phyloP scores from a whole-genome alignment of 2,888 invertebrate genomes.

The Drosophila cognata region DNA sequence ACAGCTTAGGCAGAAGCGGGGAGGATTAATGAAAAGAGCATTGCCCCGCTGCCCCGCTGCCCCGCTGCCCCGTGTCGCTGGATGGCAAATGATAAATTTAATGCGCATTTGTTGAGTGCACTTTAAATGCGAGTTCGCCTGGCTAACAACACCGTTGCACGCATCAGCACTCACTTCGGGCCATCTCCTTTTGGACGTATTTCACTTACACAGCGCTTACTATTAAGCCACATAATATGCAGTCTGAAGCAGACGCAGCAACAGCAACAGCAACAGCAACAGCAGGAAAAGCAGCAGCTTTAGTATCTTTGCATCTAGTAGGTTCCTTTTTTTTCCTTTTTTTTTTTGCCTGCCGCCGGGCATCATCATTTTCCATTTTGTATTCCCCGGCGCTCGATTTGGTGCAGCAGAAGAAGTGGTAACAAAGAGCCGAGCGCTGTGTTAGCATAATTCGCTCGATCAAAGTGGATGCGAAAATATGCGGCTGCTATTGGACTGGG shows the following conservation, averaged over 20 bases:
- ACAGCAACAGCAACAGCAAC: conserved; percentile 1
- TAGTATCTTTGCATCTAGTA: conserved; percentile 16
- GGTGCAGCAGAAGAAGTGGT: conserved; percentile 3
- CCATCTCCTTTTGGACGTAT: conserved; percentile 22
- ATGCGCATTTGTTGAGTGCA: conserved; percentile 22
- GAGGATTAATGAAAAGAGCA: conserved; percentile 34
- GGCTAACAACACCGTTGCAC: not conserved
- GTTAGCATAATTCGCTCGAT: conserved; percentile 63
- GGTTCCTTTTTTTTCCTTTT: not conserved
- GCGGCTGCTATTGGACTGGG: conserved; percentile 21
- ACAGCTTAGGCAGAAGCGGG: conserved; percentile 19
- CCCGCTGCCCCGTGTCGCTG: conserved; percentile 6
- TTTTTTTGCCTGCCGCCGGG: conserved; percentile 19
- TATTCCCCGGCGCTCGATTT: conserved; percentile 56
- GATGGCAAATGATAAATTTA: conserved; percentile 14
- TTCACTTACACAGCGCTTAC: conserved; percentile 35
- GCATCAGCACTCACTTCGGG: conserved; percentile 23
- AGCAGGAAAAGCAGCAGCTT: conserved; percentile 16
- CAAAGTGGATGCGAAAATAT: conserved; percentile 58
- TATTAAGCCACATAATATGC: conserved; percentile 35
- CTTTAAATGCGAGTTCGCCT: conserved; percentile 16
- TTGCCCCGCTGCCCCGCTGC: conserved; percentile 21
- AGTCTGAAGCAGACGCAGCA: not conserved
- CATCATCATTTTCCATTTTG: conserved; percentile 67
- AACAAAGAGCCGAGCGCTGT: conserved; percentile 10